Evolutionary conservation across 2,113 vertebrate species (phyloP), one percentile per base, ranked within the genome.

Genomic region (Perca fluviatilis): DNA sequence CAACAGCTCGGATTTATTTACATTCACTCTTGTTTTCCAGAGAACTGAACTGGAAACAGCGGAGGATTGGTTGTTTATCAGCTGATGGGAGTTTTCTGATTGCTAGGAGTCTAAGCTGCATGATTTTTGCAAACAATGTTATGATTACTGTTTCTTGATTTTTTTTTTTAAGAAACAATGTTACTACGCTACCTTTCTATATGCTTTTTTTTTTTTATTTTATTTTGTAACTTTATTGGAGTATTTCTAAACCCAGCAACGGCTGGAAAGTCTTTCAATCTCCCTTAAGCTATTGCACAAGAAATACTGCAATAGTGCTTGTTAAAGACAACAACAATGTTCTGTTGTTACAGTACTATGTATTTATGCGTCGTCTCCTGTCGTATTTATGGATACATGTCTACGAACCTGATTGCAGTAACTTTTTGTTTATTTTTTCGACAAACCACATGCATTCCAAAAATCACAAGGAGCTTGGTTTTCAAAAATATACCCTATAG

Each of bases 1-100:
- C 91, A 88, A 85, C 92, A 84, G 88, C 89, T 82, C 83, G 57
- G 85, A 91, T 94, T 90, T 92, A 92, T 93, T 92, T 88, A 89
- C 82, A 85, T 89, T 85, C 89, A 74, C 89, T 72, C 78, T 89
- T 87, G 74, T 87, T 80, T 87, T 86, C 79, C 79, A 16, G 36
- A 46, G 64, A 75, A 70, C 50, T 36, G 58, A 77, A 25, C 54
- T 62, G 74, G 71, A 70, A 82, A 68, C 30, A 0, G 60, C 46
- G 13, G 68, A 30, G 7, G 65, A 36, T n/a, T 16, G 53, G 14
- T 33, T 4, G 67, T 21, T 33, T 54, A 36, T 80, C 67, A 0
- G 50, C 15, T 2, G 62, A 63, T 47, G 69, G 69, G 47, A 40
- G 46, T 46, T 54, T 54, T 30, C 53, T 23, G 33, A 40, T 30